Conservation (phyloP, 2,113 vertebrate species). For the Sigmodon hispidus region DNA sequence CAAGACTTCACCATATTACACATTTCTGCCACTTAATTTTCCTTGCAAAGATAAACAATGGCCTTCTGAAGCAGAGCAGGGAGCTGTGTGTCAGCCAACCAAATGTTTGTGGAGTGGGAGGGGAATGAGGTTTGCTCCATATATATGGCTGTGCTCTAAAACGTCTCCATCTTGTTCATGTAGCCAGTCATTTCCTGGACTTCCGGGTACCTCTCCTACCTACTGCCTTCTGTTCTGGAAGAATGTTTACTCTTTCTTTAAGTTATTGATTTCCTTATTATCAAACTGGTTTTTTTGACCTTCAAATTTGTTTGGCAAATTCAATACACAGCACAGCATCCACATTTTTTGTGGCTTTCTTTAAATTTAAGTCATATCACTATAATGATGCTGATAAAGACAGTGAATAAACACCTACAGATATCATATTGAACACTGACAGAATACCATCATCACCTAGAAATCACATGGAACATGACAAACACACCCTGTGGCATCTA, state of each 20-base stretch:
- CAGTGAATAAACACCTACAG: neutral
- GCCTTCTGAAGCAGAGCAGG: conserved; percentile 66
- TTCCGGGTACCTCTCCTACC: neutral
- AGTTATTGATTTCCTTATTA: neutral
- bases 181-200: neutral
- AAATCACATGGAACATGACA: neutral
- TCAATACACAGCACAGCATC: neutral
- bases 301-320: conserved; percentile 5
- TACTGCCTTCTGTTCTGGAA: neutral
- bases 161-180: neutral
- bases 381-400: neutral
- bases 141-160: neutral
- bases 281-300: conserved; percentile 49
- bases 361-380: neutral
- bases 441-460: neutral
- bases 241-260: neutral
- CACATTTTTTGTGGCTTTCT: neutral
- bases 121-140: neutral
- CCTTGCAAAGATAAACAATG: conserved; percentile 79
- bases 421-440: neutral
- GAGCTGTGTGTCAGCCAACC: conserved; percentile 29
- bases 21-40: conserved; percentile 82
- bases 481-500: neutral
- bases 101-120: conserved; percentile 38
- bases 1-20: conserved; percentile 65